These are phyloP conservation scores for Euwallacea similis DNA, from an alignment of 1,140 invertebrate species.

Conservation along the genomic window DNA sequence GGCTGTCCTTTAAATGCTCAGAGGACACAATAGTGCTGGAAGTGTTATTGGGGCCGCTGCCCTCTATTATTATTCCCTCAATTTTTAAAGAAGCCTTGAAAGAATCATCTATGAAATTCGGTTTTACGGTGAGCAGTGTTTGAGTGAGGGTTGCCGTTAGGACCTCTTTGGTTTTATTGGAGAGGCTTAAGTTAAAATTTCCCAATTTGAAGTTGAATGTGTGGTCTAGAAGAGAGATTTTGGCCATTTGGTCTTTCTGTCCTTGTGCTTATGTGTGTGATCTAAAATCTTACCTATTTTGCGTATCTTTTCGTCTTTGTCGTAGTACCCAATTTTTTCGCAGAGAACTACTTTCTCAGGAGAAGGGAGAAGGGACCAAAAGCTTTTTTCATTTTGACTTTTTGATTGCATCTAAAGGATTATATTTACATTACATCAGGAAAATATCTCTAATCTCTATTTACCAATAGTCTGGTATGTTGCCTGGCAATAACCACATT, in stretches of 20 bases:
- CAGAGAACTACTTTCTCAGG: constrained; percentile 67
- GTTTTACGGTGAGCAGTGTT: constrained; percentile 49
- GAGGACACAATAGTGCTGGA: constrained; percentile 65
- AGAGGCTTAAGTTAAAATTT: constrained; percentile 70
- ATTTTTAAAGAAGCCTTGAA: constrained; percentile 53
- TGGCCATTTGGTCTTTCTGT: not conserved
- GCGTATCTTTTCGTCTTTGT: constrained; percentile 35
- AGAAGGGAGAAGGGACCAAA: constrained; percentile 68
- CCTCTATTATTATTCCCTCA: constrained; percentile 80
- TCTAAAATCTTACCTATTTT: constrained; percentile 27
- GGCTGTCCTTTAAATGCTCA: constrained; percentile 57
- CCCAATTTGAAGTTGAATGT: constrained; percentile 79
- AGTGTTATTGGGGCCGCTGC: constrained; percentile 72
- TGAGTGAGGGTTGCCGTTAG: constrained; percentile 74
- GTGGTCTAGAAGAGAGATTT: constrained; percentile 62
- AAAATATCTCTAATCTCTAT: constrained; percentile 16
- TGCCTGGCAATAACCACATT: constrained; percentile 79
- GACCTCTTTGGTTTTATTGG: constrained; percentile 70
- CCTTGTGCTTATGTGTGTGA: not conserved
- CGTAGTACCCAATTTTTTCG: constrained; percentile 60
- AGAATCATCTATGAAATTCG: constrained; percentile 43
- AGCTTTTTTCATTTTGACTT: constrained; percentile 56
- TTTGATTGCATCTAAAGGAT: constrained; percentile 45
- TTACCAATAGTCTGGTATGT: constrained; percentile 74
- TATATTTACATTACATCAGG: not conserved